Evolutionary conservation across 2,888 invertebrate genomes (phyloP).

Genomic region (Diplolepis rosae): DNA sequence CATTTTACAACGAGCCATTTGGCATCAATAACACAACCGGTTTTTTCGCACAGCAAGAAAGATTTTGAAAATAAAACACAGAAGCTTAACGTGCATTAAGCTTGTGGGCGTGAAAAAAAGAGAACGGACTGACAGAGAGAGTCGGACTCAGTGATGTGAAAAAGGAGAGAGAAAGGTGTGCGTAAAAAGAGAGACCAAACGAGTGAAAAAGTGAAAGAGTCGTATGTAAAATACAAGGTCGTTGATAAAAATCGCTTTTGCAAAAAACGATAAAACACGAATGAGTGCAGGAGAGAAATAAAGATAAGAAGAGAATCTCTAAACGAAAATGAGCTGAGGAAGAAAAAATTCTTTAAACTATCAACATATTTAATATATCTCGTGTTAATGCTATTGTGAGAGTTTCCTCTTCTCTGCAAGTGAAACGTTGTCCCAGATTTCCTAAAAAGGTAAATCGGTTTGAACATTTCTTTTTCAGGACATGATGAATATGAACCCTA

Average conservation of each 20-base stretch:
- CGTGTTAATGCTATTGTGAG: background rate
- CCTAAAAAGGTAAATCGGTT: conserved; percentile 27
- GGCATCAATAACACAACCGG: conserved; percentile 9
- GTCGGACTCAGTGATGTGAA: too few species aligned
- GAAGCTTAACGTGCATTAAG: background rate
- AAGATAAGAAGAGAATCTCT: conserved; percentile 46
- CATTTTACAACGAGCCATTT: background rate
- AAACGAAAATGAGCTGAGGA: conserved; percentile 39
- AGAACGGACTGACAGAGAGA: background rate
- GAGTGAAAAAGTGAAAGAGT: background rate
- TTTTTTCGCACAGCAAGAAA: background rate
- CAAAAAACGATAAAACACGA: conserved; percentile 54
- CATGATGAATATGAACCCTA: background rate
- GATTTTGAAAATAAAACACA: background rate
- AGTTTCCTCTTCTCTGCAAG: conserved; percentile 12
- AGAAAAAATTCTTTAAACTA: background rate
- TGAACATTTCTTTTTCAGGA: background rate
- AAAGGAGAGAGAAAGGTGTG: too few species aligned
- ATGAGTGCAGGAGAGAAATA: conserved; percentile 42
- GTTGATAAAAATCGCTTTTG: conserved; percentile 29
- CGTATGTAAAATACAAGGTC: background rate
- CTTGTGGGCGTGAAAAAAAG: conserved; percentile 8
- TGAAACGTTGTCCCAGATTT: conserved; percentile 21
- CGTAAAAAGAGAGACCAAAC: background rate
- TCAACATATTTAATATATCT: background rate